A percentile compares a stretch with the other conserved stretches of the same genome.
phyloP scores from a whole-genome alignment of 2,113 vertebrate genomes.

The Sardina pilchardus region DNA sequence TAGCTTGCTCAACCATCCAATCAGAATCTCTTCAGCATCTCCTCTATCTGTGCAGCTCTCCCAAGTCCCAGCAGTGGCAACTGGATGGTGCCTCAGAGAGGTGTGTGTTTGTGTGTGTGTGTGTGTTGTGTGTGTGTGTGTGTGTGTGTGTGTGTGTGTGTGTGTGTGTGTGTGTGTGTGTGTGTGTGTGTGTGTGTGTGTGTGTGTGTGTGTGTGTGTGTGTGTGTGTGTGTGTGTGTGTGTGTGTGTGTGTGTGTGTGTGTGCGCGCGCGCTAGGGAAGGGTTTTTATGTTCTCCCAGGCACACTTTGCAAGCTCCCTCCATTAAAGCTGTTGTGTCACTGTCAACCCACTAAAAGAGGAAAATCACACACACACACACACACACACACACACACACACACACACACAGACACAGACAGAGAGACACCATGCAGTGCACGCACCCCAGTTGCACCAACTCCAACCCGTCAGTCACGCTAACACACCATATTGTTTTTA shows the following conservation, averaged over 20 bases:
- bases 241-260: neutral
- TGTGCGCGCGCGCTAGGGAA: constrained; percentile 35
- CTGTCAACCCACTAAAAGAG: constrained; percentile 12
- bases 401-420: constrained; percentile 35
- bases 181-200: neutral
- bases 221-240: neutral
- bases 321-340: constrained; percentile 48
- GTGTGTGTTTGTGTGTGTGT: neutral
- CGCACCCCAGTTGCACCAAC: constrained; percentile 39
- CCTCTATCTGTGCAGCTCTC: neutral
- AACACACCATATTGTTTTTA: constrained; percentile 38
- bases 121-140: constrained; percentile 8
- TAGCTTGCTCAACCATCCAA: neutral
- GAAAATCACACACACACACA: constrained; percentile 21
- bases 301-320: constrained; percentile 59
- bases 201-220: constrained; percentile 9
- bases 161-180: neutral
- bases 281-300: constrained; percentile 48
- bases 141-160: constrained; percentile 1
- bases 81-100: neutral
- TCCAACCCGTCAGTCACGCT: constrained; percentile 36
- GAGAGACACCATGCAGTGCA: constrained; percentile 44
- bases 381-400: constrained; percentile 28
- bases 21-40: neutral
- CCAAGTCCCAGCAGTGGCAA: neutral